Conservation (phyloP, 2,113 vertebrate genomes). For the Xiphias gladius region DNA sequence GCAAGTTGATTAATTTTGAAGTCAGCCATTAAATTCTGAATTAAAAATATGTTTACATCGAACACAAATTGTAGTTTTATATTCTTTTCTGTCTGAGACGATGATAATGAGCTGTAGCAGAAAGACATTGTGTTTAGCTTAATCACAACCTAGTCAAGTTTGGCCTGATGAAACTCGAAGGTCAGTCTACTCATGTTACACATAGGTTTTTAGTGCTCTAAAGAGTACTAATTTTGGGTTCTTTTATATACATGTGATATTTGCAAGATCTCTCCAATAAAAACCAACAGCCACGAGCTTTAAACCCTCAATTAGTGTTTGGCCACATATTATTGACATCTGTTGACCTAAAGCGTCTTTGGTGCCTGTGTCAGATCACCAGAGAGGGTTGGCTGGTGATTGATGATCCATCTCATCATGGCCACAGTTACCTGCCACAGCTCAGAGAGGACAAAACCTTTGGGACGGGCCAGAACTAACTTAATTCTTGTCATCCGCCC, state of each 20-base stretch:
- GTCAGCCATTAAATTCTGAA: neutral
- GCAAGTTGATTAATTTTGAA: neutral
- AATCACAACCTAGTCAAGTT: neutral
- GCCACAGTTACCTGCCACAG: constrained; percentile 83
- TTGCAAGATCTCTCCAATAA: neutral
- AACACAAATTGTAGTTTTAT: neutral
- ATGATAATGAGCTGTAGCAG: neutral
- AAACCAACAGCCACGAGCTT: neutral
- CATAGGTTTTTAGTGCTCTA: neutral
- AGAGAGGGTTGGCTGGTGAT: constrained; percentile 76
- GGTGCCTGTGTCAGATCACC: constrained; percentile 37
- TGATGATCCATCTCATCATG: constrained; percentile 83
- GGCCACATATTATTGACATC: neutral
- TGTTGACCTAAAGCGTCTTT: constrained; percentile 26
- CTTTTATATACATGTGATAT: neutral
- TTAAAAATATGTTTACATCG: neutral
- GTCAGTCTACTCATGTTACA: neutral
- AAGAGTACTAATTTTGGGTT: neutral
- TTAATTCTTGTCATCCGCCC: constrained; percentile 86
- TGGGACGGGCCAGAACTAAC: constrained; percentile 88
- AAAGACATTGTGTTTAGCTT: neutral
- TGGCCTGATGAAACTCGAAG: neutral
- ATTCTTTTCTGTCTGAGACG: neutral
- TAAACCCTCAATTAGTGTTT: neutral
- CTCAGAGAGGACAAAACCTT: constrained; percentile 82